A percentile compares a stretch with the other conserved stretches of the same genome.
phyloP scores from a whole-genome alignment of 2,888 invertebrate genomes.

The Ischnus inquisitorius region DNA sequence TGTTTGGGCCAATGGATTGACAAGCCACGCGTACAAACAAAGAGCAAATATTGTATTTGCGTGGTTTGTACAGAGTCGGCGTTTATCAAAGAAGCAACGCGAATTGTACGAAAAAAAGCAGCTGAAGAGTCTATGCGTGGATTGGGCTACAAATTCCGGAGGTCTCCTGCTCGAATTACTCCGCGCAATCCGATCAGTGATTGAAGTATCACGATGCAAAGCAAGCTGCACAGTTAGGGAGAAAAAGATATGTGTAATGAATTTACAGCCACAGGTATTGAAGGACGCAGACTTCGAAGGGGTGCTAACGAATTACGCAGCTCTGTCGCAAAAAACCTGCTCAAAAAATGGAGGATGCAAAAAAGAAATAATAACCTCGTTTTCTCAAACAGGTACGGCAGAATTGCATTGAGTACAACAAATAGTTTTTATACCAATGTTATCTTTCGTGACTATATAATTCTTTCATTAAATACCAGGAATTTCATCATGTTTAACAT shows the following conservation, averaged over 20 bases:
- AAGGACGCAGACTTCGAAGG: constrained; percentile 9
- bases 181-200: background rate
- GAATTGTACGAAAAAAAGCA: background rate
- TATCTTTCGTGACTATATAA: background rate
- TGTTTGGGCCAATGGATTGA: constrained; percentile 3
- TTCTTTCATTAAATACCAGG: background rate
- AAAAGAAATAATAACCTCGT: background rate
- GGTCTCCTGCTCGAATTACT: background rate
- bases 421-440: background rate
- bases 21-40: constrained; percentile 2
- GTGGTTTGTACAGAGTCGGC: background rate
- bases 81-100: background rate
- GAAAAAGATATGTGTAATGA: background rate
- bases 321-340: background rate
- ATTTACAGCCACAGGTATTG: background rate
- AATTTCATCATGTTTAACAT: constrained; percentile 7
- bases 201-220: background rate
- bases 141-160: constrained; percentile 9
- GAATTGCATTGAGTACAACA: background rate
- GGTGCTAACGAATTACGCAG: background rate
- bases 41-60: background rate
- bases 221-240: background rate
- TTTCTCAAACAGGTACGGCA: constrained; percentile 8
- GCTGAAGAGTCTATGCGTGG: constrained; percentile 4
- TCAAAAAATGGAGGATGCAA: constrained; percentile 11